Evolutionary conservation across 2,797 vertebrate species (phyloP).

Genomic region (Cirrhinus molitorella): DNA sequence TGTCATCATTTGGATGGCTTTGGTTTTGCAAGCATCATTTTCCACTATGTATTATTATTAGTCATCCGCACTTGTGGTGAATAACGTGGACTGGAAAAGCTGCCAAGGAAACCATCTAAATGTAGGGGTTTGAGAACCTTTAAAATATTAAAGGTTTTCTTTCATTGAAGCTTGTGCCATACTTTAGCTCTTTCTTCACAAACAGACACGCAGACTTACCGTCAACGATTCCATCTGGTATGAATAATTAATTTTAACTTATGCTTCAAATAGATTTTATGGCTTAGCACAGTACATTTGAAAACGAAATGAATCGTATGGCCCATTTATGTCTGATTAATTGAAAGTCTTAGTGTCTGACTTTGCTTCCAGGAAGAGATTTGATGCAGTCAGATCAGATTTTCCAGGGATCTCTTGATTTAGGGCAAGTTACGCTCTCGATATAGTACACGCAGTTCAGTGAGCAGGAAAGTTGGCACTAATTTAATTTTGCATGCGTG

Average conservation of each 20-base stretch:
- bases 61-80: slow-evolving; percentile 9
- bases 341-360: slow-evolving; percentile 36
- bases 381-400: slow-evolving; percentile 23
- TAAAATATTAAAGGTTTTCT: background rate
- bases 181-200: background rate
- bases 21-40: background rate
- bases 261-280: slow-evolving; percentile 19
- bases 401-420: slow-evolving; percentile 30
- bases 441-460: background rate
- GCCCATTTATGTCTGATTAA: slow-evolving; percentile 18
- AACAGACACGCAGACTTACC: background rate
- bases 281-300: slow-evolving; percentile 4
- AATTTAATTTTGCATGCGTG: background rate
- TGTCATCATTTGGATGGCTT: slow-evolving; percentile 29
- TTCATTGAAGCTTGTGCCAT: background rate
- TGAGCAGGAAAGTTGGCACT: background rate
- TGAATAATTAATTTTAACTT: slow-evolving; percentile 10
- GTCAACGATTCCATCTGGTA: background rate
- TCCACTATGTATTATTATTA: slow-evolving; percentile 6
- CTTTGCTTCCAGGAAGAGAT: slow-evolving; percentile 40
- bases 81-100: slow-evolving; percentile 12
- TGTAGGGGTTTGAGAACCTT: background rate
- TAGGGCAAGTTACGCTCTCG: background rate
- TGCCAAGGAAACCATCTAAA: slow-evolving; percentile 14
- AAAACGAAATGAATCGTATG: background rate